Evolutionary conservation across 2,113 vertebrate species (phyloP).

Genomic region (Colinus virginianus): DNA sequence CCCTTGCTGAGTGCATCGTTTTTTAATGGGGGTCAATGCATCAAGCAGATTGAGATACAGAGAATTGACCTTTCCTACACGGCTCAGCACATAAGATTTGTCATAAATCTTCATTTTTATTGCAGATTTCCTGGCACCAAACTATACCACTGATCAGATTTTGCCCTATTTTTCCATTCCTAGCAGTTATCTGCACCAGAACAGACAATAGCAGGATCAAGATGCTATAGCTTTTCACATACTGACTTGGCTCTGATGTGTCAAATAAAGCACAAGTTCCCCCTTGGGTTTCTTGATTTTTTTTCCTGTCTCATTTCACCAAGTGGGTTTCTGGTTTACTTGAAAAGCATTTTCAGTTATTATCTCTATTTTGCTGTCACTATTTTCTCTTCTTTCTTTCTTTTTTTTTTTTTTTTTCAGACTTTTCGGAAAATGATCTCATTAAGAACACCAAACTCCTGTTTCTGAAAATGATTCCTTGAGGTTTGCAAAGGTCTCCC

Average conservation of each 20-base stretch:
- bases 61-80: background rate
- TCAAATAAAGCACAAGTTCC: background rate
- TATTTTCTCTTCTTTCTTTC: constrained; percentile 14
- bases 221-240: background rate
- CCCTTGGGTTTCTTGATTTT: background rate
- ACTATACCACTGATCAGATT: background rate
- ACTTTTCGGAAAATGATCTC: constrained; percentile 51
- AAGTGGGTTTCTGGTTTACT: constrained; percentile 5
- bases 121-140: background rate
- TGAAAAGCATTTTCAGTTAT: constrained; percentile 35
- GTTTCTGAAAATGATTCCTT: background rate
- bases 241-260: background rate
- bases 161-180: background rate
- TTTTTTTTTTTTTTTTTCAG: background rate
- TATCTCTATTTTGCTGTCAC: constrained; percentile 31
- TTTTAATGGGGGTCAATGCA: background rate
- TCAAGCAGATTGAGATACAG: background rate
- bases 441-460: constrained; percentile 37
- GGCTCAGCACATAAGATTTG: background rate
- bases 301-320: constrained; percentile 49
- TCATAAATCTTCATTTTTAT: background rate
- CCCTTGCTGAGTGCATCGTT: background rate
- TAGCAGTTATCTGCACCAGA: background rate
- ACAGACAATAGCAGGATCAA: background rate
- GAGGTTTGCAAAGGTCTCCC: constrained; percentile 54